Evolutionary conservation across 2,113 vertebrate genomes (phyloP).

Genomic region (Ictidomys tridecemlineatus): DNA sequence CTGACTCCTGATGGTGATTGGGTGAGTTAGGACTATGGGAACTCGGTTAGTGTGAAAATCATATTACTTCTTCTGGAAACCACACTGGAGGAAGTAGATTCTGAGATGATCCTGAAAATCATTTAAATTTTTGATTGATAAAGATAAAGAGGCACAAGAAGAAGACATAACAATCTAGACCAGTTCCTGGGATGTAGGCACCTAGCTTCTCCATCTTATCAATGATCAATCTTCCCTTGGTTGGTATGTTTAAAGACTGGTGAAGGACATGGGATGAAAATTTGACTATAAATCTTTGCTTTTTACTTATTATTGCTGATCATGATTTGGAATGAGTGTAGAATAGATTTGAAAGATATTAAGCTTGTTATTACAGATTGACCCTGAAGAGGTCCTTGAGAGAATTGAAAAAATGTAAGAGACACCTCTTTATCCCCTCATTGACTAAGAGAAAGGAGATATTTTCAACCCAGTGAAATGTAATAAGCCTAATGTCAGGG

Average conservation of each 20-base stretch:
- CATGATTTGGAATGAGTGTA: background rate
- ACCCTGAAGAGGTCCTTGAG: background rate
- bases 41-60: background rate
- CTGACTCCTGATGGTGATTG: background rate
- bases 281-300: background rate
- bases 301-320: background rate
- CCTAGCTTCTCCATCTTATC: background rate
- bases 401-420: background rate
- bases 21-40: background rate
- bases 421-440: background rate
- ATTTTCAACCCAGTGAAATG: background rate
- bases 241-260: background rate
- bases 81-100: background rate
- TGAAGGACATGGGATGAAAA: background rate
- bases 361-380: background rate
- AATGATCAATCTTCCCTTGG: background rate
- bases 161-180: background rate
- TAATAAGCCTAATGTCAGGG: background rate
- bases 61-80: background rate
- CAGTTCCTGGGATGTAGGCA: background rate
- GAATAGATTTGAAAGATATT: background rate
- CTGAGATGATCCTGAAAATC: background rate
- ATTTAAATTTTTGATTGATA: background rate
- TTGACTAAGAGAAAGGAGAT: conserved; percentile 31
- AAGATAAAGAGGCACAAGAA: background rate